Evolutionary conservation across 2,113 vertebrate genomes (phyloP).

Genomic region (Furnarius figulus): DNA sequence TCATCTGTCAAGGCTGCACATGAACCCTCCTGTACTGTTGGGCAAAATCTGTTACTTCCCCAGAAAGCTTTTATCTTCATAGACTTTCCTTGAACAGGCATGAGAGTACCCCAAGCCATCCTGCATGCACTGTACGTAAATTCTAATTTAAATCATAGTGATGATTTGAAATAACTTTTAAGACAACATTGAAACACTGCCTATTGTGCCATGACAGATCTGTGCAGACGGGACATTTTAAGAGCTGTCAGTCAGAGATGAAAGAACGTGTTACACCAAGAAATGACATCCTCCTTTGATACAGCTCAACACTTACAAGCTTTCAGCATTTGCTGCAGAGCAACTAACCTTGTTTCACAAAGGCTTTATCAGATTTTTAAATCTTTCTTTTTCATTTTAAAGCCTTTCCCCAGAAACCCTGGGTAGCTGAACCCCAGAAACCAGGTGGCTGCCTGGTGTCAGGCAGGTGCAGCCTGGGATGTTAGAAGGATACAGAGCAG

Average conservation of each 20-base stretch:
- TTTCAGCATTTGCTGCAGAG: not conserved
- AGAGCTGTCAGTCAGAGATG: not conserved
- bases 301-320: not conserved
- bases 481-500: not conserved
- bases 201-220: not conserved
- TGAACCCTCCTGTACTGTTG: not conserved
- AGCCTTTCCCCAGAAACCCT: not conserved
- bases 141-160: not conserved
- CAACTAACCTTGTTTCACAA: not conserved
- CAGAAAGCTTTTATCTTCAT: not conserved
- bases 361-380: not conserved
- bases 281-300: not conserved
- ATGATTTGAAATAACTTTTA: not conserved
- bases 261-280: not conserved
- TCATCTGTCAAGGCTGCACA: not conserved
- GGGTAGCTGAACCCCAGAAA: not conserved
- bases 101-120: not conserved
- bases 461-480: rapidly evolving
- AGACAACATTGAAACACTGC: not conserved
- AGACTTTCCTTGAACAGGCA: not conserved
- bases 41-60: not conserved
- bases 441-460: not conserved
- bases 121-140: not conserved
- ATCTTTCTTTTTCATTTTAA: not conserved
- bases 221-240: not conserved